Evolutionary conservation across 2,113 vertebrate species (phyloP).

Genomic region (Muscicapa adusta): DNA sequence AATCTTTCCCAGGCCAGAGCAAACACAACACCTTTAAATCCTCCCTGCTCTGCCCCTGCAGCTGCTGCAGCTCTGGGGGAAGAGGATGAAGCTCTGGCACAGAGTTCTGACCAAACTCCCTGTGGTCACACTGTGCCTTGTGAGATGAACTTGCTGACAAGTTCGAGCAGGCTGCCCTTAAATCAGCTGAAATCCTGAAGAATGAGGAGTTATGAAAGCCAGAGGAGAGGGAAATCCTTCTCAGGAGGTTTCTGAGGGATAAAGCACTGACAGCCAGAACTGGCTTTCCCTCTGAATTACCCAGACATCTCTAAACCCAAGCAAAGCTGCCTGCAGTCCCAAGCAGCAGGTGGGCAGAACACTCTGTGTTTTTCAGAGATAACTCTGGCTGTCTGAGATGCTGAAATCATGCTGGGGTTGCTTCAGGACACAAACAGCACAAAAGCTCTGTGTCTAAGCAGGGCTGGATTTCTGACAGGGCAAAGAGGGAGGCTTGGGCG

Average conservation of each 20-base stretch:
- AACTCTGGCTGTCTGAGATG: not conserved
- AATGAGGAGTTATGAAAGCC: not conserved
- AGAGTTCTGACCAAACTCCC: not conserved
- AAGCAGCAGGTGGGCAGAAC: not conserved
- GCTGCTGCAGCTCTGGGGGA: not conserved
- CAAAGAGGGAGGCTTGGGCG: not conserved
- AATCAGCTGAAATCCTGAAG: not conserved
- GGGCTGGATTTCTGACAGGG: not conserved
- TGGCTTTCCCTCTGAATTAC: not conserved
- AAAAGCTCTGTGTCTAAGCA: not conserved
- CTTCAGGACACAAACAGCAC: not conserved
- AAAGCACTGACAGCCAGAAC: not conserved
- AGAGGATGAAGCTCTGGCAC: not conserved
- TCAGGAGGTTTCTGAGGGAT: not conserved
- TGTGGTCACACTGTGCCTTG: not conserved
- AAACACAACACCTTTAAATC: not conserved
- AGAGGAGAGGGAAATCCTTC: not conserved
- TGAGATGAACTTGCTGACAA: not conserved
- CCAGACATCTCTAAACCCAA: not conserved
- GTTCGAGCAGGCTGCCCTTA: not conserved
- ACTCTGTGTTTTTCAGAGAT: not conserved
- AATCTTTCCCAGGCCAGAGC: not conserved
- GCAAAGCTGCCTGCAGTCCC: not conserved
- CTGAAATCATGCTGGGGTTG: not conserved
- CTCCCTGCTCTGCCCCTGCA: not conserved